phyloP scores from a whole-genome alignment of 2,888 invertebrate species.

The Sarcophaga rosellei region DNA sequence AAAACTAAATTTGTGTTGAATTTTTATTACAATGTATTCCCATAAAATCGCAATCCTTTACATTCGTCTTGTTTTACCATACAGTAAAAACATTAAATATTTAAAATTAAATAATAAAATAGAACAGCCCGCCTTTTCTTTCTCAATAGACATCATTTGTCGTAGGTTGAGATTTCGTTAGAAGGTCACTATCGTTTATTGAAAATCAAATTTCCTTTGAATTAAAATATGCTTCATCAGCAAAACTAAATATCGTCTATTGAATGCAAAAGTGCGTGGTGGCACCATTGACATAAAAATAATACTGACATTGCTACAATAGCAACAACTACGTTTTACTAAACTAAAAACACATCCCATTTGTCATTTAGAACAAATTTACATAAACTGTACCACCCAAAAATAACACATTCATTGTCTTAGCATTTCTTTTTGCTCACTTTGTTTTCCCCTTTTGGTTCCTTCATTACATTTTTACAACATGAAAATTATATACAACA shows the following conservation, averaged over 20 bases:
- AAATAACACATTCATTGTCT: constrained; percentile 10
- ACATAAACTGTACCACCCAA: constrained; percentile 74
- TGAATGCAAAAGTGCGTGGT: background rate
- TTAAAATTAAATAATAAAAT: no score
- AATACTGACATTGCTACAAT: background rate
- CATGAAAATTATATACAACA: constrained; percentile 26
- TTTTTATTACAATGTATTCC: no score
- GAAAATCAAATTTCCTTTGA: constrained; percentile 20
- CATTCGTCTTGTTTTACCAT: no score
- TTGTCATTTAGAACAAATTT: constrained; percentile 80
- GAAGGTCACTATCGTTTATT: constrained; percentile 44
- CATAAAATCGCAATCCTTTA: no score
- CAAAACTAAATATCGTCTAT: constrained; percentile 26
- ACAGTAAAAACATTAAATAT: no score
- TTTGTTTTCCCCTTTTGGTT: background rate
- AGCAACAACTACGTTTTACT: background rate
- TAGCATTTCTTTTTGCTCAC: background rate
- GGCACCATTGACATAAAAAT: no score
- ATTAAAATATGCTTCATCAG: constrained; percentile 40
- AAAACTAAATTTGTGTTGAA: no score
- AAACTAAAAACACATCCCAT: constrained; percentile 72
- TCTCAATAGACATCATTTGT: background rate
- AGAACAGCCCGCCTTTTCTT: background rate
- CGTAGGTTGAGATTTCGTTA: background rate
- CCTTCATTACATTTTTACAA: constrained; percentile 14